Evolutionary conservation across 2,797 vertebrate species (phyloP), one percentile per base, ranked within the genome.

Genomic region (Acrocephalus scirpaceus): DNA sequence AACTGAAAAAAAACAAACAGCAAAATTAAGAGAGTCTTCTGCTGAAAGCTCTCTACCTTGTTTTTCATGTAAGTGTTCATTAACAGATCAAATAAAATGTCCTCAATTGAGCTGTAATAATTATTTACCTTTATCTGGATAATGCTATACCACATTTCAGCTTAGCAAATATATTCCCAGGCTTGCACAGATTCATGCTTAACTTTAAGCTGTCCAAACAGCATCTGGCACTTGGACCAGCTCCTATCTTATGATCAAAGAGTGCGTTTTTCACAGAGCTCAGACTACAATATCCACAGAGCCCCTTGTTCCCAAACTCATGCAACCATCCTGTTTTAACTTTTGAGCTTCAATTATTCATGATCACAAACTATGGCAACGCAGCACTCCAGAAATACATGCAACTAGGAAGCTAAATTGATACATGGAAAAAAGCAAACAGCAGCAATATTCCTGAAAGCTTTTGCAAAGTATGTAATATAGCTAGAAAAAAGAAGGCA

Each of bases 201-300:
- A 77, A 90, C 42, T 77, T 91, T 36, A 95, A 86, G 50, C 61
- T 93, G 58, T 44, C 61, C 85, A 92, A 94, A 86, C 85, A 91
- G 25, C 13, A 16, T 17, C 47, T 48, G 47, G 54, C 38, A 42
- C 90, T 90, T 77, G 88, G 20, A 94, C 34, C 36, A 86, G 82
- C 80, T 88, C 47, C 1, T 66, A 61, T 69, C 73, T 88, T n/a
- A 54, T 0, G 11, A 86, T 44, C 71, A 77, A 86, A 91, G 65
- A 57, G 13, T 7, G 3, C 0, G 0, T 34, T 72, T 82, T 71
- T 45, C 25, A 45, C n/a, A 58, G 54, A 93, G 38, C 61, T 91
- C 65, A 54, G 21, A 36, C 56, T 13, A 65, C 32, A 61, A 40
- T 21, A 34, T 62, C 42, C 54, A 48, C 3, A 2, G 36, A 60